Evolutionary conservation across 2,797 vertebrate genomes (phyloP).

Genomic region (Mus spretus): DNA sequence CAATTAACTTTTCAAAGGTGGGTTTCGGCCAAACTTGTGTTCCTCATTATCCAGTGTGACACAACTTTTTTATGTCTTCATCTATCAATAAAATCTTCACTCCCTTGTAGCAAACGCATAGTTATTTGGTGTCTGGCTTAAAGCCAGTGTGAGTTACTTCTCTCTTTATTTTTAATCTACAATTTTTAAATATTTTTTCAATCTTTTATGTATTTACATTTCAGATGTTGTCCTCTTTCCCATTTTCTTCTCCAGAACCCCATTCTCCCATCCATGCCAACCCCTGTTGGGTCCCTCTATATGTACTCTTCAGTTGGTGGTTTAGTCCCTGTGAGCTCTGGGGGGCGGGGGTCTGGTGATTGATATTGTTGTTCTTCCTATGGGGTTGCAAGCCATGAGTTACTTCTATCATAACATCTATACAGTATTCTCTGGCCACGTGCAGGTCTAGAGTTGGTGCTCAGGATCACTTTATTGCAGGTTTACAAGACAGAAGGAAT

Average conservation of each 20-base stretch:
- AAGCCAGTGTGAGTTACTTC: not conserved
- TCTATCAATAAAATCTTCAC: not conserved
- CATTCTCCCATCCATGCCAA: too few species aligned
- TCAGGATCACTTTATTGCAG: not conserved
- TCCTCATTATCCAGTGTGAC: not conserved
- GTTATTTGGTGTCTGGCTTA: not conserved
- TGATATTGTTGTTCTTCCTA: too few species aligned
- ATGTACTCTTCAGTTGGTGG: too few species aligned
- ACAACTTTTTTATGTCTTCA: not conserved
- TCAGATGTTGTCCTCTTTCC: too few species aligned
- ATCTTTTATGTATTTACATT: too few species aligned
- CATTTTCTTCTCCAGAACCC: too few species aligned
- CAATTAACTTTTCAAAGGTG: not conserved
- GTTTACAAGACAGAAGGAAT: not conserved
- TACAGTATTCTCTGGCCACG: not conserved
- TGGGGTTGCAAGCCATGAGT: not conserved
- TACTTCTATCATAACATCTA: not conserved
- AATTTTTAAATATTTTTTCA: not conserved
- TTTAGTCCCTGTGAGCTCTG: too few species aligned
- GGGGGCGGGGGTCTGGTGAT: too few species aligned
- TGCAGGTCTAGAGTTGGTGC: not conserved
- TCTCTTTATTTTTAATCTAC: not conserved
- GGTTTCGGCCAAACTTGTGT: not conserved
- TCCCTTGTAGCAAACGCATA: not conserved
- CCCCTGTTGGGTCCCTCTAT: too few species aligned